Evolutionary conservation across 2,797 vertebrate species (phyloP), one percentile per base, ranked within the genome.

Genomic region (Coranthus polyacanthus): DNA sequence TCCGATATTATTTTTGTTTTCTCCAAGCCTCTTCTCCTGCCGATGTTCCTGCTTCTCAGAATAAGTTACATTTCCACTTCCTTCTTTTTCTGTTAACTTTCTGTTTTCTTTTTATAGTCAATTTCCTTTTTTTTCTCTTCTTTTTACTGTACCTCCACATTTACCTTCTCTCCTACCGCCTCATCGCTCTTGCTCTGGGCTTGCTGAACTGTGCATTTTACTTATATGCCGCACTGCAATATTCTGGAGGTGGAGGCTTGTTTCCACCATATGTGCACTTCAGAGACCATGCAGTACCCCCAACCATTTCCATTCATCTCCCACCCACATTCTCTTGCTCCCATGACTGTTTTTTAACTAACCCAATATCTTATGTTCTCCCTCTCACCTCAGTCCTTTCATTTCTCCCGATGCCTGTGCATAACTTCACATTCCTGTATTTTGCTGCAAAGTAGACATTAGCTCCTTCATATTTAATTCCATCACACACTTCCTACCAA

Each of bases 151-250:
- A 71, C 59, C 68, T 73, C 62, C 80, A 71, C 36, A 61, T 79
- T 63, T 75, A 68, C 75, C 38, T 77, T 66, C 68, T 65, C 47
- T 64, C 43, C n/a, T n/a, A n/a, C n/a, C n/a, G n/a, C n/a, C 18
- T 47, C 47, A 43, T 53, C 66, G 56, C 50, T 71, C 68, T 82
- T 54, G 81, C 85, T 88, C 52, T 75, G 59, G 50, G 60, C 66
- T 71, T 89, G 86, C 88, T 90, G 90, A 93, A 86, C 71, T 84
- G 41, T 88, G 89, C 79, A 76, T 88, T 92, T 90, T 88, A 68
- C 75, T 61, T 74, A 78, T 68, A 80, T 64, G 78, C 79, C 61
- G 69, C 75, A 24, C 68, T 87, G 84, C 81, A 86, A 78, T 83
- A 88, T 87, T 86, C 72, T 50, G 58, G 64, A 72, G 61, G 72